Base-by-base conservation (phyloP, 2,797 vertebrate species). In the Ciconia nigra region DNA sequence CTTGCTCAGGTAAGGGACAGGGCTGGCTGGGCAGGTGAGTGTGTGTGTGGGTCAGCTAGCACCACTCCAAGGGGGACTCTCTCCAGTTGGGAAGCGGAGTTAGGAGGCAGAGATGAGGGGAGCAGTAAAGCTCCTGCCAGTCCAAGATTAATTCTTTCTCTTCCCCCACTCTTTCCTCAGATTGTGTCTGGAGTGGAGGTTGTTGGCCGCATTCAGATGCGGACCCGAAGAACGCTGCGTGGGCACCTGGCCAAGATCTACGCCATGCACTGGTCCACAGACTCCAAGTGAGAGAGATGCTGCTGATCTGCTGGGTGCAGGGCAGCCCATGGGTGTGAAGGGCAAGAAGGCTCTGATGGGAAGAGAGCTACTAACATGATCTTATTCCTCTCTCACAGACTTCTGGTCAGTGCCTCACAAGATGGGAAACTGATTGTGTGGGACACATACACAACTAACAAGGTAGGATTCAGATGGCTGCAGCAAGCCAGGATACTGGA, bases 231-330 rank as follows among this genome's bases (percentile, higher is more conserved):
- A 96, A 99, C 99, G 2, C 96, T 99, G 76, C 98, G 99, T 95
- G 99, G 99, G 79, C 99, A 99, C 96, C 98, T 99, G 95, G 99
- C 99, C 96, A 99, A 99, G 98, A 99, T 99, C 98, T 99, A 99
- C 1, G 99, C 99, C 72, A 99, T 99, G 99, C 99, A 99, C 98
- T 99, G 99, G 99, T 97, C 98, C 89, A 98, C 99, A 0, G 99
- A 99, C 91, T 99, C 99, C 94, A 99, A 98, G 99, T 99, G 98
- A 98, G 97, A 82, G 55, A 26, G 10, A 65, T 39, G 44, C 41
- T 55, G 42, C 77, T 83, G 69, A 10, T 22, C 37, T 77, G 93
- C 73, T 52, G 87, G 15, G 28, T 13, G 72, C 77, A 63, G 61
- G 22, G 12, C 76, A 61, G 71, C 74, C 21, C 16, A 0, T 0